Base-by-base conservation (phyloP, 2,113 vertebrate species). In the Macaca nemestrina region DNA sequence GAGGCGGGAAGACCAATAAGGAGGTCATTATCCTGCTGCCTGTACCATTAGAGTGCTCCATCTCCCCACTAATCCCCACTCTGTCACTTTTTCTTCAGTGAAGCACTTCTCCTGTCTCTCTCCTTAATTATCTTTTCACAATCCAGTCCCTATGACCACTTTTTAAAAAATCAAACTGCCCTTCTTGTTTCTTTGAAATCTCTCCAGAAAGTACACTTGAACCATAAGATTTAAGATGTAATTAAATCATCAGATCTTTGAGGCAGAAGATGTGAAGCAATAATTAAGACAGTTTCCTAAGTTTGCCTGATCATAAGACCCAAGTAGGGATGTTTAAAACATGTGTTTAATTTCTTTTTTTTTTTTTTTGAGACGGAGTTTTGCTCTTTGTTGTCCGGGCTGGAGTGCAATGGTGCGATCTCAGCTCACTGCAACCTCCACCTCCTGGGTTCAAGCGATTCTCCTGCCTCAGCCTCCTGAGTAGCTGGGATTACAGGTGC, bases 111-210 rank as follows among this genome's bases (percentile, higher is more conserved):
- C 72, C 89, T 95, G 90, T 78, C 96, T 95, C 50, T 90, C 68
- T 70, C 80, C 72, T 92, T 96, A 96, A 97, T 97, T 95, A 96
- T 94, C 96, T 96, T 93, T 97, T 96, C 94, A 97, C 76, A 96
- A 95, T 92, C 30, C 76, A 92, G 94, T 75, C 90, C 80, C 72
- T 76, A 59, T 57, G 94, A 80, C 93, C 90, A 96, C 27, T 52
- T 57, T 94, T 97, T 72, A 13, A 80, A 96, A 80, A 93, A 75
- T 67, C 95, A 68, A 92, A 85, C 61, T 95, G 95, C 40, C 90
- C 70, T 80, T 84, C 73, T 67, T 48, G 27, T 90, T 95, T 84
- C 96, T 93, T 95, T 87, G 98, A 88, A 92, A 93, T 92, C 55
- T 94, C 61, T 95, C 86, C 48, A 25, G 80, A 88, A 96, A 76